phyloP scores from a whole-genome alignment of 1,140 invertebrate species.

The Rhyzopertha dominica region DNA sequence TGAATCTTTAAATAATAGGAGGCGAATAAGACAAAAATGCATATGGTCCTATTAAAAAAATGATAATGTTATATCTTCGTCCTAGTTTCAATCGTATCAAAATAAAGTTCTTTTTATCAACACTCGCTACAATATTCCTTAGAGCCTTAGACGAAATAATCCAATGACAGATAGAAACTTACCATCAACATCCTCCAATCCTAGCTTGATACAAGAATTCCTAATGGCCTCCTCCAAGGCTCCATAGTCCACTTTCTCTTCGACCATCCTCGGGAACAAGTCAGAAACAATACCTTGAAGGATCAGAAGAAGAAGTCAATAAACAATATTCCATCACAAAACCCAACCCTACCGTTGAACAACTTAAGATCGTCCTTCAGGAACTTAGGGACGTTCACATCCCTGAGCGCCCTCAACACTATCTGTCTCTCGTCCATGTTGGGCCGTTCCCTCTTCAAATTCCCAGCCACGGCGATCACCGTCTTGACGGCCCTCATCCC shows the following conservation, averaged over 20 bases:
- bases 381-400: conserved; percentile 73
- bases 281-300: conserved; percentile 69
- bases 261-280: conserved; percentile 61
- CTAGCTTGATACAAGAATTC: conserved; percentile 39
- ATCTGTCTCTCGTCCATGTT: conserved; percentile 56
- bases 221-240: conserved; percentile 47
- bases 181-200: conserved; percentile 57
- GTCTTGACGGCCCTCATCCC: conserved; percentile 59
- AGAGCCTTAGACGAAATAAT: background rate
- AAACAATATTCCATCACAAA: background rate
- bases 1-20: no score
- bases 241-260: conserved; percentile 57
- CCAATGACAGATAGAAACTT: conserved; percentile 20
- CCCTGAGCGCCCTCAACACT: conserved; percentile 57
- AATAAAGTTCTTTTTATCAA: no score
- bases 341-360: conserved; percentile 50
- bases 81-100: no score
- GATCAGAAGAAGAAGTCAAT: conserved; percentile 26
- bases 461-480: conserved; percentile 64
- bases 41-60: no score
- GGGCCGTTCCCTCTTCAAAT: conserved; percentile 61
- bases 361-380: conserved; percentile 63
- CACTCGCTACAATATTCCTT: no score
- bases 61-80: no score
- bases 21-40: no score